These are phyloP conservation scores for Neocloeon triangulifer DNA, from an alignment of 1,140 invertebrate species.

Conservation along the genomic window DNA sequence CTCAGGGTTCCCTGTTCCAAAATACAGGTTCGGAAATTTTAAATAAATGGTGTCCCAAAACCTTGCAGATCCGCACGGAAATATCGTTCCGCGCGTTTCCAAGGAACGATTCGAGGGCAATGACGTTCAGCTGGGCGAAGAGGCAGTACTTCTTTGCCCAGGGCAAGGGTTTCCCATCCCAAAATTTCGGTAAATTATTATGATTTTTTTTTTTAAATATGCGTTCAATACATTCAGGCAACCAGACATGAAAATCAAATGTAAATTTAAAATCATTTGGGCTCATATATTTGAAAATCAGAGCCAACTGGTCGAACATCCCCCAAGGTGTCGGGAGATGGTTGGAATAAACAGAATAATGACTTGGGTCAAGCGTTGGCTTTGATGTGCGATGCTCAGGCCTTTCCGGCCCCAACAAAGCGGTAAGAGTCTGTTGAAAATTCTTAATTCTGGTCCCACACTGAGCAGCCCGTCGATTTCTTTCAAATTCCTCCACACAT, in stretches of 20 bases:
- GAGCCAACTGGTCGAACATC: conserved; percentile 9
- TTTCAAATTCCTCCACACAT: too few species aligned
- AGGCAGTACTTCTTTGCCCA: conserved; percentile 23
- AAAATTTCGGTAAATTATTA: conserved; percentile 16
- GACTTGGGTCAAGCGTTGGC: conserved; percentile 5
- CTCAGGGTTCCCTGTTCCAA: conserved; percentile 10
- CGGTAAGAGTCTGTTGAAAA: conserved; percentile 8
- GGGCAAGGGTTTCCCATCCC: conserved; percentile 18
- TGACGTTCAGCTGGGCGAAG: conserved; percentile 10
- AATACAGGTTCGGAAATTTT: conserved; percentile 6
- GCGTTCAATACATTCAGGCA: conserved; percentile 1
- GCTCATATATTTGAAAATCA: conserved; percentile 4
- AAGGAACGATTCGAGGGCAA: conserved; percentile 10
- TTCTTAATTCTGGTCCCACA: too few species aligned
- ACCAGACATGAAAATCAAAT: too few species aligned
- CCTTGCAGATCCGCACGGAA: conserved; percentile 17
- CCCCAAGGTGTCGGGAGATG: conserved; percentile 16
- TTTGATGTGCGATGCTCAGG: conserved; percentile 9
- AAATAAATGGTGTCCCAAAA: neutral
- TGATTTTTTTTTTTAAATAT: too few species aligned
- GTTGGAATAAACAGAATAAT: conserved; percentile 24
- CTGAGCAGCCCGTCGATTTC: too few species aligned
- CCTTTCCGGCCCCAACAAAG: conserved; percentile 8
- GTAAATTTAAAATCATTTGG: neutral
- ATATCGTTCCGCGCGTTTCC: conserved; percentile 8